These are phyloP conservation scores for Hydrotaea cyrtoneurina DNA, from an alignment of 2,888 invertebrate species.

Conservation along the genomic window DNA sequence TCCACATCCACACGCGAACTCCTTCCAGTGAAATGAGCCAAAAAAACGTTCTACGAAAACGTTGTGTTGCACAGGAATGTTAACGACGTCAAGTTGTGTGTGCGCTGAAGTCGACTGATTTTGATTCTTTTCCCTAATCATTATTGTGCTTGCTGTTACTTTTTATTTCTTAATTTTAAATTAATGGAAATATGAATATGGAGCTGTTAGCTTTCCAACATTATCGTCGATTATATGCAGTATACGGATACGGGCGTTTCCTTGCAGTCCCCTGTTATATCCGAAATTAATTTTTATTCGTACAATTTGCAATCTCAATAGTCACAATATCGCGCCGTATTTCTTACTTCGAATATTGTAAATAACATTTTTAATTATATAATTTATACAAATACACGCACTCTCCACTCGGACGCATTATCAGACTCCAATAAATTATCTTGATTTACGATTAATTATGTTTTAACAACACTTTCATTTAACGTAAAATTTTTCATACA, in stretches of 20 bases:
- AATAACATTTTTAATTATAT: constrained; percentile 33
- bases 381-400: too few species aligned
- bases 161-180: not conserved
- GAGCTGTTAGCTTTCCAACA: not conserved
- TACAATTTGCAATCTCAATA: not conserved
- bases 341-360: not conserved
- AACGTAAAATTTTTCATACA: too few species aligned
- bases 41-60: constrained; percentile 70
- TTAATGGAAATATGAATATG: not conserved
- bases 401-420: too few species aligned
- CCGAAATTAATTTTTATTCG: not conserved
- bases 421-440: too few species aligned
- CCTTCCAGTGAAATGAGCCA: constrained; percentile 84
- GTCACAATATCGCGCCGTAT: too few species aligned
- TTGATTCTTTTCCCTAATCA: constrained; percentile 58
- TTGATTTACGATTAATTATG: too few species aligned
- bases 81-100: constrained; percentile 43
- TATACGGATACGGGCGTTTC: not conserved
- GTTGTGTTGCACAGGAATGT: constrained; percentile 48
- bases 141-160: constrained; percentile 38
- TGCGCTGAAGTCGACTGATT: constrained; percentile 51
- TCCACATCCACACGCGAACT: constrained; percentile 97
- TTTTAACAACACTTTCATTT: too few species aligned
- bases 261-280: not conserved
- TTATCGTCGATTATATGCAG: not conserved